phyloP scores from a whole-genome alignment of 1,140 invertebrate species.

The Ooceraea biroi region DNA sequence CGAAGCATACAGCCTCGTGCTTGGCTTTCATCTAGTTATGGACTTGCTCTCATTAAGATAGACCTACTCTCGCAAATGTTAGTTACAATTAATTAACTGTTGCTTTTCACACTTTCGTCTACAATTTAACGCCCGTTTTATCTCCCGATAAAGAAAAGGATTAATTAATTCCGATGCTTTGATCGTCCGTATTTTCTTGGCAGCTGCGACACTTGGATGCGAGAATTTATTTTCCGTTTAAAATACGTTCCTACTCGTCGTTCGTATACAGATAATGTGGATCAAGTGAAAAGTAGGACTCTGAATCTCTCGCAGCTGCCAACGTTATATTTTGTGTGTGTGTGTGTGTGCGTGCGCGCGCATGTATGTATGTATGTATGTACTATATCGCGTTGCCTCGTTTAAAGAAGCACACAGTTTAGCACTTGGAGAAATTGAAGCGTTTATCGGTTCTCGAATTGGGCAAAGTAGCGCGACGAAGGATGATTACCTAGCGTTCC shows the following conservation, averaged over 20 bases:
- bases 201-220: neutral
- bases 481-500: conserved; percentile 22
- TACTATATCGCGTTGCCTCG: too few species aligned
- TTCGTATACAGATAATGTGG: neutral
- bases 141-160: neutral
- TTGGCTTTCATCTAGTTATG: conserved; percentile 23
- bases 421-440: neutral
- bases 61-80: conserved; percentile 6
- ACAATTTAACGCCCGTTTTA: neutral
- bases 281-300: neutral
- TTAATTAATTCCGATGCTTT: neutral
- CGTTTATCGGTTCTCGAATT: neutral
- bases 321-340: neutral
- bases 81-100: neutral
- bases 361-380: too few species aligned
- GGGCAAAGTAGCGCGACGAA: neutral
- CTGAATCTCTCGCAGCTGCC: neutral
- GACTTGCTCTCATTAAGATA: conserved; percentile 16
- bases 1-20: neutral
- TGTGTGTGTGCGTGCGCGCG: neutral
- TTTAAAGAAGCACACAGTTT: neutral
- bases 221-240: neutral
- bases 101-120: too few species aligned
- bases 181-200: neutral
- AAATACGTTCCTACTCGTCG: neutral